These are phyloP conservation scores for Acrocera orbiculus DNA, from an alignment of 2,888 invertebrate species.

Conservation along the genomic window DNA sequence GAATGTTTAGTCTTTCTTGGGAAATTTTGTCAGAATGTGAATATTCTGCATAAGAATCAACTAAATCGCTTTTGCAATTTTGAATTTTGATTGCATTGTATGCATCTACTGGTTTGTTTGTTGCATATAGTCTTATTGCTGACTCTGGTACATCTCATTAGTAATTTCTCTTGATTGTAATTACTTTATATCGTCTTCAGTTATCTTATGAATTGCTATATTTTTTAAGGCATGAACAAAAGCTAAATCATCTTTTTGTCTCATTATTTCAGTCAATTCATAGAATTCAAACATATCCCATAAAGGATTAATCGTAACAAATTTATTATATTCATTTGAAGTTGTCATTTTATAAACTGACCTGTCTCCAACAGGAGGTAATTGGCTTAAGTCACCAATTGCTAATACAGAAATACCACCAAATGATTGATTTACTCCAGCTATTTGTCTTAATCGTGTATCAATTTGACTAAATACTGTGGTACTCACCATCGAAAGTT, in stretches of 20 bases:
- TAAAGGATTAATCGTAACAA: slow-evolving; percentile 7
- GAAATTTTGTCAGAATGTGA: no score
- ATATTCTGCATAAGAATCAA: no score
- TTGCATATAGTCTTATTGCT: no score
- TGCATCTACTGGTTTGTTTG: no score
- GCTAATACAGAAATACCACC: slow-evolving; percentile 19
- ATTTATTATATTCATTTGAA: slow-evolving; percentile 2
- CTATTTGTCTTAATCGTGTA: slow-evolving; percentile 17
- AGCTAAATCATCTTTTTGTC: slow-evolving; percentile 16
- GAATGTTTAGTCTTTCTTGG: no score
- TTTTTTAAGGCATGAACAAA: slow-evolving; percentile 17
- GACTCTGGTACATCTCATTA: neutral
- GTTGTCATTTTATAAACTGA: slow-evolving; percentile 13
- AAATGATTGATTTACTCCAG: slow-evolving; percentile 15
- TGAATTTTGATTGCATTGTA: no score
- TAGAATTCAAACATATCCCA: slow-evolving; percentile 16
- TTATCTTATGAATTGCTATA: slow-evolving; percentile 12
- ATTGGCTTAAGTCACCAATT: slow-evolving; percentile 22
- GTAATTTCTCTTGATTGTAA: slow-evolving; percentile 9
- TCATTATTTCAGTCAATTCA: slow-evolving; percentile 19
- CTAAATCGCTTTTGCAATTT: no score
- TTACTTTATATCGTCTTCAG: slow-evolving; percentile 12
- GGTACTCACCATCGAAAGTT: slow-evolving; percentile 21
- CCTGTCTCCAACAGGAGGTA: slow-evolving; percentile 18
- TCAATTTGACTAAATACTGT: neutral